A percentile compares a stretch with the other conserved stretches of the same genome.
phyloP scores from a whole-genome alignment of 92 coral and sea anemone species.

The Nematostella vectensis region DNA sequence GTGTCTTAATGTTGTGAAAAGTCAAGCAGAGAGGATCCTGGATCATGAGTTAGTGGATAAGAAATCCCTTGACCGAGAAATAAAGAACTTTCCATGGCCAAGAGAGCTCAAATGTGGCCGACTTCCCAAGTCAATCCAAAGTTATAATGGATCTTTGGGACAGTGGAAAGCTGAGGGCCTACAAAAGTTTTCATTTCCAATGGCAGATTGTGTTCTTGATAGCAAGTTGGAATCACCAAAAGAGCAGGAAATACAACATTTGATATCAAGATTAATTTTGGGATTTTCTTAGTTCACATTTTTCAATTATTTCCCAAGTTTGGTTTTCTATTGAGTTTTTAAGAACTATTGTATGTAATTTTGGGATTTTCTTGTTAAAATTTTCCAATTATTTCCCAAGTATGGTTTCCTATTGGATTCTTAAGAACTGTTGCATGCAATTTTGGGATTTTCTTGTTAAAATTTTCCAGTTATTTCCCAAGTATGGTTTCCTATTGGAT shows the following conservation, averaged over 20 bases:
- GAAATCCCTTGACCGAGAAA: conserved; percentile 34
- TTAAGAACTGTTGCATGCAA: too few relatives aligned
- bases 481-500: too few relatives aligned
- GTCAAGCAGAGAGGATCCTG: conserved; percentile 26
- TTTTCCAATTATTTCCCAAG: too few relatives aligned
- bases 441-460: too few relatives aligned
- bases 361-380: too few relatives aligned
- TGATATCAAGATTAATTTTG: conserved; percentile 40
- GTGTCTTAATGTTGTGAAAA: conserved; percentile 47
- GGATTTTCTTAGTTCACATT: too few relatives aligned
- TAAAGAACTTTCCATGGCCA: conserved; percentile 53
- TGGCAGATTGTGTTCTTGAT: conserved; percentile 36
- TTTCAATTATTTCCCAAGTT: too few relatives aligned
- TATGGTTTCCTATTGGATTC: too few relatives aligned
- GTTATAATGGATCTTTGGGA: conserved; percentile 8
- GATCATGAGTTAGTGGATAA: conserved; percentile 40
- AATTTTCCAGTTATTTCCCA: too few relatives aligned
- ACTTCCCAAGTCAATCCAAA: too few relatives aligned
- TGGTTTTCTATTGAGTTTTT: too few relatives aligned
- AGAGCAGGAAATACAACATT: conserved; percentile 20
- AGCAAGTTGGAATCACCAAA: not conserved
- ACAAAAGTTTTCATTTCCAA: conserved; percentile 41
- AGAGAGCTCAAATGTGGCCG: conserved; percentile 34
- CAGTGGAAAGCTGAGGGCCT: conserved; percentile 46
- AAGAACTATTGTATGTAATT: too few relatives aligned